These are phyloP conservation scores for Platysteira castanea DNA, from an alignment of 2,113 vertebrate genomes.

Conservation along the genomic window DNA sequence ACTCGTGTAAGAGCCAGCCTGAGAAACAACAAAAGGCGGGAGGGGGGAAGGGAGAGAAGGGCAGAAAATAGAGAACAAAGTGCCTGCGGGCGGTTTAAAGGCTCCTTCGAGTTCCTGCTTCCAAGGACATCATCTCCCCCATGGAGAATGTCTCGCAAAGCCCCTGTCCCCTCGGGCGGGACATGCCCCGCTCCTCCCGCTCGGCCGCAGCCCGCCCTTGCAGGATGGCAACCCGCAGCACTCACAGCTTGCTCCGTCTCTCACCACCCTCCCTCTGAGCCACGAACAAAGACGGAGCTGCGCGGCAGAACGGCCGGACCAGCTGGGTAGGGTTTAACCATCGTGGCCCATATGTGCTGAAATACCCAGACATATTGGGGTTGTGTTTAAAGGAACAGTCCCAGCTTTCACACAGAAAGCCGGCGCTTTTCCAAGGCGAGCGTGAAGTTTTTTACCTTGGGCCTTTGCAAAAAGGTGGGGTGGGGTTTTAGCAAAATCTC, in stretches of 20 bases:
- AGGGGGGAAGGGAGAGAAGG: constrained; percentile 8
- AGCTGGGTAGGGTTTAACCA: constrained; percentile 50
- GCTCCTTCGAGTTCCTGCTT: not conserved
- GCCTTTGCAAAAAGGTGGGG: not conserved
- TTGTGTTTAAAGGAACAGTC: constrained; percentile 40
- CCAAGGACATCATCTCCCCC: not conserved
- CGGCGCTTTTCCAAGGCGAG: not conserved
- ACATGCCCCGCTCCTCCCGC: not conserved
- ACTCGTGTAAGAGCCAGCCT: not conserved
- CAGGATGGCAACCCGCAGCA: constrained; percentile 37
- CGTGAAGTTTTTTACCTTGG: not conserved
- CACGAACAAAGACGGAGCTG: constrained; percentile 51
- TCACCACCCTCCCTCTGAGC: constrained; percentile 54
- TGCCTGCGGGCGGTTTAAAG: not conserved
- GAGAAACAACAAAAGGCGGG: not conserved
- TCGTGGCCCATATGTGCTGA: constrained; percentile 62
- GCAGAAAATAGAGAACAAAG: not conserved
- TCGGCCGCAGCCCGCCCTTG: not conserved
- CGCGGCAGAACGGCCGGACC: constrained; percentile 46
- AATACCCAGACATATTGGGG: constrained; percentile 66
- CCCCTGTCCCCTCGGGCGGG: not conserved
- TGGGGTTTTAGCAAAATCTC: not conserved
- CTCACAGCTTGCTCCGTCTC: constrained; percentile 59
- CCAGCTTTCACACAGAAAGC: not conserved
- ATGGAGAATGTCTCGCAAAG: not conserved